These are phyloP conservation scores for Choloepus didactylus DNA, from an alignment of 2,797 vertebrate genomes.

Conservation along the genomic window DNA sequence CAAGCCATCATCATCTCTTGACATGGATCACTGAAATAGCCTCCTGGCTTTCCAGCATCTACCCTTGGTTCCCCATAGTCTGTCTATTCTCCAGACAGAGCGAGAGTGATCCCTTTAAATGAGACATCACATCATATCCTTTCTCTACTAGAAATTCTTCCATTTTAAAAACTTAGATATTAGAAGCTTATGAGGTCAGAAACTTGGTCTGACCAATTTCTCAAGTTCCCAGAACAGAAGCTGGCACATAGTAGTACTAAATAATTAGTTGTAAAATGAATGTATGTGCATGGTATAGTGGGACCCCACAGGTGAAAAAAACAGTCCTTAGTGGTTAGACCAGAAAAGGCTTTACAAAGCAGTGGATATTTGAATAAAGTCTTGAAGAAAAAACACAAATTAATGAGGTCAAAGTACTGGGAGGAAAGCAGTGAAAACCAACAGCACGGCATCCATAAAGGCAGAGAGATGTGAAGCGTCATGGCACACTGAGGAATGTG, in stretches of 20 bases:
- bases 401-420: neutral
- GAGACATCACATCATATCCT: neutral
- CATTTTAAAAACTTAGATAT: neutral
- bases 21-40: neutral
- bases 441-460: neutral
- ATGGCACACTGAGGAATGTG: neutral
- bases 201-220: neutral
- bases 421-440: neutral
- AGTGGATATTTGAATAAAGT: neutral
- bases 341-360: neutral
- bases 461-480: neutral
- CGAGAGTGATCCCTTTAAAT: neutral
- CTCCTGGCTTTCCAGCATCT: neutral
- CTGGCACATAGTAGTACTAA: neutral
- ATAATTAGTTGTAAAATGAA: neutral
- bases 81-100: neutral
- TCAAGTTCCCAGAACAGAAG: neutral
- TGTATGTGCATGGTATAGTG: neutral
- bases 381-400: neutral
- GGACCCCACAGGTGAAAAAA: neutral
- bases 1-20: neutral
- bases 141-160: neutral
- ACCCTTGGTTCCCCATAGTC: neutral
- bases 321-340: neutral
- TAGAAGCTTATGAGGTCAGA: constrained; percentile 33